Evolutionary conservation across 2,888 invertebrate species (phyloP), one percentile per base, ranked within the genome.

Genomic region (Trachelus troglodyta): DNA sequence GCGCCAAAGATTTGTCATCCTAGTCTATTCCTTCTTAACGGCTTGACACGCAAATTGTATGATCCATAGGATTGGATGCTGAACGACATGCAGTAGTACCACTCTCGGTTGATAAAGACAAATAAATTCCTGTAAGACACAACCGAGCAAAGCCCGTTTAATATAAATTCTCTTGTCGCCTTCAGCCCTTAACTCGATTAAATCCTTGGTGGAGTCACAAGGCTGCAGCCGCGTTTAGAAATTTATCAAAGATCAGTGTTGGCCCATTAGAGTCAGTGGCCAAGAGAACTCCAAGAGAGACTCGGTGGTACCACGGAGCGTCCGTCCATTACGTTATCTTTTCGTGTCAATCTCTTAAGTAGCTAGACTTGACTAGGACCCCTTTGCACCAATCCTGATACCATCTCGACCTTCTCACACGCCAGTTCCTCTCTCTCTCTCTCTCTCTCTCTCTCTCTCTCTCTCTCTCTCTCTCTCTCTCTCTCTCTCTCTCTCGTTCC

Each of bases 301-400:
- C 77, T 78, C 79, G 69, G 31, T 15, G 69, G 40, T 33, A 34
- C 75, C 69, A 68, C 77, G n/a, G 73, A 37, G 35, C 71, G 75
- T 83, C 79, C 83, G 88, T 90, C 91, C 91, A 91, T 91, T 91
- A 91, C 87, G 87, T 83, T 91, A 91, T 91, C 91, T 90, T 84
- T 81, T 78, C 89, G 82, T 89, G 90, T 91, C 91, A 90, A 91
- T 91, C 91, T 91, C 84, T 87, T 90, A 91, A 91, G 91, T 90
- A 91, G 90, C 90, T 87, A 89, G 88, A 88, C 85, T 85, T 84
- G 84, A 83, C 85, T 87, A 87, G 84, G 82, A 85, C 79, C 79
- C 69, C 80, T 83, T 80, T 77, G 78, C 83, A 79, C 77, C 74
- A 75, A 31, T 69, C 69, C 31, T 79, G 84, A 84, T 84, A 84